A percentile compares a stretch with the other conserved stretches of the same genome.
Conservation (phyloP, 2,113 vertebrate species). For the Aegypius monachus region DNA sequence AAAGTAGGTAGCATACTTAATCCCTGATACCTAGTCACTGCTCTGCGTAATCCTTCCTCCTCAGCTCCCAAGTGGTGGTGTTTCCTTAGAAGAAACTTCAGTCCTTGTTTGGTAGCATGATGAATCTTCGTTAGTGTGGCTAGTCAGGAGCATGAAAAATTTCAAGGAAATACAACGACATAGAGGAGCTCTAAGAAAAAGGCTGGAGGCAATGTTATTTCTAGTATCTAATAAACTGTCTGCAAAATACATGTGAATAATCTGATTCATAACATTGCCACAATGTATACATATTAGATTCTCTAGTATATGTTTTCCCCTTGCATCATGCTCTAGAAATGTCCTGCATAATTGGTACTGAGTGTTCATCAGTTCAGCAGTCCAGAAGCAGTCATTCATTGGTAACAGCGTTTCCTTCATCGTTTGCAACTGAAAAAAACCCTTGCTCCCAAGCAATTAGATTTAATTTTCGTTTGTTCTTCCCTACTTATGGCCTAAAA, state of each 20-base stretch:
- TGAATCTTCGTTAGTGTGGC: neutral
- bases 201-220: neutral
- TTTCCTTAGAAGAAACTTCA: neutral
- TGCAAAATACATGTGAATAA: neutral
- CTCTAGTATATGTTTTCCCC: neutral
- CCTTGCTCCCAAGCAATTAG: neutral
- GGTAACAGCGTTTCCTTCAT: neutral
- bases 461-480: neutral
- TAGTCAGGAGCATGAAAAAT: neutral
- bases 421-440: neutral
- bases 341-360: neutral
- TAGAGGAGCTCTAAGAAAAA: neutral
- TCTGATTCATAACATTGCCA: neutral
- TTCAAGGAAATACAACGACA: neutral
- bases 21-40: neutral
- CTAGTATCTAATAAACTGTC: neutral
- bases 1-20: neutral
- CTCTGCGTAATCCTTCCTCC: neutral
- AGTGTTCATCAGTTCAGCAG: neutral
- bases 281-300: accelerated
- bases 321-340: neutral
- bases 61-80: neutral
- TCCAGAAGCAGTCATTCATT: neutral
- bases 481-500: neutral
- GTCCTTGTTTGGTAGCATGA: neutral